phyloP scores from a whole-genome alignment of 1,140 invertebrate species.

The Cataglyphis hispanica region DNA sequence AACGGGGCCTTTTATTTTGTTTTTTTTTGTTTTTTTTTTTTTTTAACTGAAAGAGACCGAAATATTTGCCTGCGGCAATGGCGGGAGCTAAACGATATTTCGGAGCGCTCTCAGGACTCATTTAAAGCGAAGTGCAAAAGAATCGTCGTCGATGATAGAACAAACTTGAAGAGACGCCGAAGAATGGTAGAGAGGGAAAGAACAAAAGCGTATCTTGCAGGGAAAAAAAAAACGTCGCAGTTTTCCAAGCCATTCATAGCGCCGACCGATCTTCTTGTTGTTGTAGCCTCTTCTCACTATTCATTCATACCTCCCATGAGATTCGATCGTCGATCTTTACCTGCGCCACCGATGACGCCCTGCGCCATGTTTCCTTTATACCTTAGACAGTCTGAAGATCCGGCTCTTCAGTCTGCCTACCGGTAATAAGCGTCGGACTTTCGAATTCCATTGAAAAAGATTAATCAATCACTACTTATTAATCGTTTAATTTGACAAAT shows the following conservation, averaged over 20 bases:
- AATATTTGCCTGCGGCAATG: slow-evolving; percentile 83
- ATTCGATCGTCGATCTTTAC: slow-evolving; percentile 78
- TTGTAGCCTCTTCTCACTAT: slow-evolving; percentile 80
- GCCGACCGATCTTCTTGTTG: slow-evolving; percentile 71
- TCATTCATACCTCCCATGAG: slow-evolving; percentile 82
- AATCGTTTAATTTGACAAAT: neutral
- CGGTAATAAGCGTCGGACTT: slow-evolving; percentile 54
- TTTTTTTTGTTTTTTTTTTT: slow-evolving; percentile 20
- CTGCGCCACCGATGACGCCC: slow-evolving; percentile 62
- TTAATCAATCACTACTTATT: neutral
- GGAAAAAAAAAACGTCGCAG: slow-evolving; percentile 71
- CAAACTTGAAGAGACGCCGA: slow-evolving; percentile 22
- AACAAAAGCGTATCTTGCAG: slow-evolving; percentile 40
- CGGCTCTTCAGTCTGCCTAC: slow-evolving; percentile 1
- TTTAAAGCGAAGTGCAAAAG: slow-evolving; percentile 80
- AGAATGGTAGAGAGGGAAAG: neutral
- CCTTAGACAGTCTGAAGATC: no score
- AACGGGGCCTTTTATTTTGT: slow-evolving; percentile 83
- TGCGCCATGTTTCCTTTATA: slow-evolving; percentile 63
- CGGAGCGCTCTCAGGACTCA: slow-evolving; percentile 79
- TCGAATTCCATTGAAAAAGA: slow-evolving; percentile 48
- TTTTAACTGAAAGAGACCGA: slow-evolving; percentile 84
- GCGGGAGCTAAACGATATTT: slow-evolving; percentile 81
- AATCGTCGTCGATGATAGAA: slow-evolving; percentile 71
- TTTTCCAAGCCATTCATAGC: slow-evolving; percentile 83